Conservation (phyloP, 1,140 invertebrate genomes). For the Thaumatotibia leucotreta region DNA sequence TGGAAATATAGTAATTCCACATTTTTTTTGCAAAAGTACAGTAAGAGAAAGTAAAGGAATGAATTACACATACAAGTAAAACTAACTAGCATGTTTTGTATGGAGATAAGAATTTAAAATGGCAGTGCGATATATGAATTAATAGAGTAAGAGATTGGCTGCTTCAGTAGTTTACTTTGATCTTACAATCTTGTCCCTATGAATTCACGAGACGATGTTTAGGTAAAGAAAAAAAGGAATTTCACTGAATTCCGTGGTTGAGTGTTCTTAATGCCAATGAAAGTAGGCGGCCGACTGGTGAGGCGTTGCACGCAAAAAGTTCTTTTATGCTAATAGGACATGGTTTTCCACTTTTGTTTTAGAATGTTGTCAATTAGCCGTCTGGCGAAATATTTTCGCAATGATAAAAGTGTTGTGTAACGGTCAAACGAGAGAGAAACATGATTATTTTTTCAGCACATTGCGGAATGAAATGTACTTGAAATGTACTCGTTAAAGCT, state of each 20-base stretch:
- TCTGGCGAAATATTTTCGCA: not conserved
- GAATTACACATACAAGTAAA: too few relatives aligned
- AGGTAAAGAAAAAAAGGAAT: conserved; percentile 19
- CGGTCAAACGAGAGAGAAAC: not conserved
- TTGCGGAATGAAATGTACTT: too few relatives aligned
- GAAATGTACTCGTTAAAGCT: too few relatives aligned
- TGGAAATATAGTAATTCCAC: not conserved
- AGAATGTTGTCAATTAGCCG: conserved; percentile 8
- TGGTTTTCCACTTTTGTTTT: conserved; percentile 20
- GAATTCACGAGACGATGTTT: not conserved
- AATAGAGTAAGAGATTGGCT: too few relatives aligned
- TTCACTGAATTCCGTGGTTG: conserved; percentile 18
- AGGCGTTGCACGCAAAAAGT: conserved; percentile 25
- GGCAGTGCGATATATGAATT: too few relatives aligned
- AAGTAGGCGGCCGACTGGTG: conserved; percentile 14
- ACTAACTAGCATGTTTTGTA: too few relatives aligned
- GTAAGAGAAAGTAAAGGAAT: too few relatives aligned
- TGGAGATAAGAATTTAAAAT: too few relatives aligned
- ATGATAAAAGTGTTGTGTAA: not conserved
- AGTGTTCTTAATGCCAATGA: conserved; percentile 34
- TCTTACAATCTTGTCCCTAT: too few relatives aligned
- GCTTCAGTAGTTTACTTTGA: too few relatives aligned
- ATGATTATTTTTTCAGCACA: too few relatives aligned
- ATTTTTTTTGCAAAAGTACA: not conserved
- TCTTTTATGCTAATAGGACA: conserved; percentile 37